These are phyloP conservation scores for Emys orbicularis DNA, from an alignment of 2,797 vertebrate genomes.

Conservation along the genomic window DNA sequence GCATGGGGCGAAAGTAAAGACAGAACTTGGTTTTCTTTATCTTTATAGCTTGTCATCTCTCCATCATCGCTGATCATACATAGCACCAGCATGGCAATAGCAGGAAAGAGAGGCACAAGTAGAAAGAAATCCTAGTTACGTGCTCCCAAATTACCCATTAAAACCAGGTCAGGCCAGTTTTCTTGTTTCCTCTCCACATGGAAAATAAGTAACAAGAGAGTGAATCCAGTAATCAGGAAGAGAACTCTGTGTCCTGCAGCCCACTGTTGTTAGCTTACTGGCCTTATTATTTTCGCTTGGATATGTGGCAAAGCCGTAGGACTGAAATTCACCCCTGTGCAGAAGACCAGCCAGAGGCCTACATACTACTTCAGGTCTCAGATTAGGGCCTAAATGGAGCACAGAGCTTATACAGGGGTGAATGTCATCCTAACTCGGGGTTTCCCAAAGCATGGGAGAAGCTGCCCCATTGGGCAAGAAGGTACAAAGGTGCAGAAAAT, in stretches of 20 bases:
- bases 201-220: conserved; percentile 29
- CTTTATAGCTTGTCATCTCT: background rate
- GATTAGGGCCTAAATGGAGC: background rate
- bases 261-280: background rate
- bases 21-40: background rate
- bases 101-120: rapidly evolving
- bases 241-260: background rate
- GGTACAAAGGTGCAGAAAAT: background rate
- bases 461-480: background rate
- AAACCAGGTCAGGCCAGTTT: conserved; percentile 53
- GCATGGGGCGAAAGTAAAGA: background rate
- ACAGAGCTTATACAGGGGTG: background rate
- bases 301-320: background rate
- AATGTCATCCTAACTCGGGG: rapidly evolving
- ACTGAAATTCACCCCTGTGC: background rate
- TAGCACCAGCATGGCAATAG: background rate
- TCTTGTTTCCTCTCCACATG: conserved; percentile 66
- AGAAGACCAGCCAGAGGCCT: background rate
- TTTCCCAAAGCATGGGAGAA: background rate
- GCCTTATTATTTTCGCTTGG: background rate
- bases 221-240: background rate
- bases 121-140: background rate
- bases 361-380: background rate
- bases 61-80: background rate
- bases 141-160: conserved; percentile 43